Evolutionary conservation across 2,888 invertebrate genomes (phyloP), one percentile per base, ranked within the genome.

Genomic region (Scaptomyza reducta): DNA sequence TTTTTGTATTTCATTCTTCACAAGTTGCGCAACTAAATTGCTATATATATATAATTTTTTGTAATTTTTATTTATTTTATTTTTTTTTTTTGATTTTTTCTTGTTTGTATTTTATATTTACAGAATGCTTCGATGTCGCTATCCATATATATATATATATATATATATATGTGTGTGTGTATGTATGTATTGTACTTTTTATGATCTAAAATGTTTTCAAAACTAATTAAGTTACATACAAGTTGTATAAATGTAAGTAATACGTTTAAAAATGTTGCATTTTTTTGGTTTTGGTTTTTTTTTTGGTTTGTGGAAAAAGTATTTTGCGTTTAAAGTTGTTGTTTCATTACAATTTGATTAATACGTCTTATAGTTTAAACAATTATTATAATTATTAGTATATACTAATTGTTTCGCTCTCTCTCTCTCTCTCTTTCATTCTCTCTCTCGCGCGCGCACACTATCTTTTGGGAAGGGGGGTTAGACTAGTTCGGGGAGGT

Each of bases 61-160:
- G n/a, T 22, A 22, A 22, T 22, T 22, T 22, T 22, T 41, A 13
- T 58, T 55, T 60, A 18, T 54, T 53, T 57, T 29, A 45, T 62
- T 56, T 66, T 62, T 45, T 58, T 58, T 44, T 59, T 51, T 42
- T 16, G 14, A 29, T 27, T 60, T 46, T 65, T 67, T 56, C 11
- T 63, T 61, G 57, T 22, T 70, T 58, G 57, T 77, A 54, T 76
- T 72, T 86, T 57, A 63, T 84, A 84, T 85, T 84, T 85, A 85
- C 84, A 85, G 85, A 88, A 88, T 85, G 79, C 87, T 84, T 84
- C 84, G 84, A 84, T 84, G 84, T 84, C 79, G 83, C 86, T 88
- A 85, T 76, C 53, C 74, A 67, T 77, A 70, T 40, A 40, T 16
- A 40, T 40, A 40, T 16, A 16, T 40, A 10, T 40, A 35, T 35